These are phyloP conservation scores for Leucophenga varia DNA, from an alignment of 1,140 invertebrate genomes.

Conservation along the genomic window DNA sequence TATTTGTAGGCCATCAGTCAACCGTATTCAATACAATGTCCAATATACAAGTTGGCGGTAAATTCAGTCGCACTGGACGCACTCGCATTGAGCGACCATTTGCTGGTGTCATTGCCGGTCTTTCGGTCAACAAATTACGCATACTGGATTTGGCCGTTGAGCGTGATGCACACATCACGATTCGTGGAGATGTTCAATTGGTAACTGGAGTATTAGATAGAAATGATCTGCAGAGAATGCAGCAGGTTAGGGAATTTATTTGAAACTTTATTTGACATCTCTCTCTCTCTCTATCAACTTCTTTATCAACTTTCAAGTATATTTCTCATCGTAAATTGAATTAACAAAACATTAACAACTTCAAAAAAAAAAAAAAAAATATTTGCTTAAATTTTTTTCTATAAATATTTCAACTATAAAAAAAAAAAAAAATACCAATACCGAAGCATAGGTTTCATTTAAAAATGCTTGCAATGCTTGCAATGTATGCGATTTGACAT, in stretches of 20 bases:
- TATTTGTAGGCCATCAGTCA: slow-evolving; percentile 73
- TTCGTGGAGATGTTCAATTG: slow-evolving; percentile 73
- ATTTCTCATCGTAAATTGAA: slow-evolving; percentile 47
- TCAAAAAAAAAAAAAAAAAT: slow-evolving; percentile 27
- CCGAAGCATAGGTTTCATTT: too few species aligned
- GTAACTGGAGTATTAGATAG: slow-evolving; percentile 72
- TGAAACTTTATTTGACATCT: slow-evolving; percentile 52
- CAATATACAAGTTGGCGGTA: slow-evolving; percentile 86
- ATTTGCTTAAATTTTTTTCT: slow-evolving; percentile 48
- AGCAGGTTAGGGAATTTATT: slow-evolving; percentile 67
- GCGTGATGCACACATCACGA: slow-evolving; percentile 71
- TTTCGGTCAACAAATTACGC: slow-evolving; percentile 83
- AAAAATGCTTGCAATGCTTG: too few species aligned
- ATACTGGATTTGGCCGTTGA: slow-evolving; percentile 83
- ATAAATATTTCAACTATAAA: slow-evolving; percentile 25
- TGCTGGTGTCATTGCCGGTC: slow-evolving; percentile 82
- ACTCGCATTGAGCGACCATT: slow-evolving; percentile 76
- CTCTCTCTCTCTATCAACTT: slow-evolving; percentile 48
- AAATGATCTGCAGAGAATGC: slow-evolving; percentile 76
- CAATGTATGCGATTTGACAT: too few species aligned
- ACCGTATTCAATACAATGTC: slow-evolving; percentile 92
- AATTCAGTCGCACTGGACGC: slow-evolving; percentile 72
- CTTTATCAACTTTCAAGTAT: slow-evolving; percentile 53
- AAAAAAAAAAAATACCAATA: slow-evolving; percentile 9
- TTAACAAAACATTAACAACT: not conserved